Conservation (phyloP, 92 coral and sea anemone species). For the Porites cylindrica region DNA sequence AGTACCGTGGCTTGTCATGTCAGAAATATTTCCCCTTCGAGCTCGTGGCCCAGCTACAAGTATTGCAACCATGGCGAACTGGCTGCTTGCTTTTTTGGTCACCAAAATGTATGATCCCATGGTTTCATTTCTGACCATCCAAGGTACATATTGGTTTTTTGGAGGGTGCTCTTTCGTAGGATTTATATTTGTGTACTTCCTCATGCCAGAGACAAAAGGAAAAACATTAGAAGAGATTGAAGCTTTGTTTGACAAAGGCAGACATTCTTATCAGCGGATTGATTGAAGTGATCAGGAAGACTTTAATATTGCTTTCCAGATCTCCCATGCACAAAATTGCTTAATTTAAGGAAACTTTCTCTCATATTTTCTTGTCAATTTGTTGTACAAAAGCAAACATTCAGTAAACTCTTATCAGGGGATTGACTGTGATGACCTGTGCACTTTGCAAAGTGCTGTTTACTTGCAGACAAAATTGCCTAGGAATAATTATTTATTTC, state of each 20-base stretch:
- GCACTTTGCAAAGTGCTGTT: no score
- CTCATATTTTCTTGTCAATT: no score
- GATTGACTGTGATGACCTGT: no score
- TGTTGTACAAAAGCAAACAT: no score
- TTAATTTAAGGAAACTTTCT: no score
- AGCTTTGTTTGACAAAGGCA: slow-evolving; percentile 62
- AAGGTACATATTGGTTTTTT: slow-evolving; percentile 91
- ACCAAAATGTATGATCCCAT: slow-evolving; percentile 72
- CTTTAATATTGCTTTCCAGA: neutral
- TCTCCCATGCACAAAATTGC: no score
- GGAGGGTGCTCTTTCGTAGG: slow-evolving; percentile 75
- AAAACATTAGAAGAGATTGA: slow-evolving; percentile 91
- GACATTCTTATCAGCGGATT: slow-evolving; percentile 11
- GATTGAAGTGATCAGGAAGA: neutral
- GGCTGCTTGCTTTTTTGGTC: slow-evolving; percentile 78
- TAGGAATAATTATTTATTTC: no score
- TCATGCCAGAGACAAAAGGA: slow-evolving; percentile 96
- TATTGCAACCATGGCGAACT: slow-evolving; percentile 75
- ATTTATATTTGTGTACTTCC: slow-evolving; percentile 75
- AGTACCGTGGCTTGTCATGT: slow-evolving; percentile 93
- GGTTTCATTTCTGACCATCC: slow-evolving; percentile 51
- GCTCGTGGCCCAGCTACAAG: slow-evolving; percentile 92
- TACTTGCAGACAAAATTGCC: no score
- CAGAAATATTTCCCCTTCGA: slow-evolving; percentile 89
- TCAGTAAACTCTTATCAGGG: no score